Evolutionary conservation across 1,140 invertebrate genomes (phyloP).

Genomic region (Drosophila quadrilineata): DNA sequence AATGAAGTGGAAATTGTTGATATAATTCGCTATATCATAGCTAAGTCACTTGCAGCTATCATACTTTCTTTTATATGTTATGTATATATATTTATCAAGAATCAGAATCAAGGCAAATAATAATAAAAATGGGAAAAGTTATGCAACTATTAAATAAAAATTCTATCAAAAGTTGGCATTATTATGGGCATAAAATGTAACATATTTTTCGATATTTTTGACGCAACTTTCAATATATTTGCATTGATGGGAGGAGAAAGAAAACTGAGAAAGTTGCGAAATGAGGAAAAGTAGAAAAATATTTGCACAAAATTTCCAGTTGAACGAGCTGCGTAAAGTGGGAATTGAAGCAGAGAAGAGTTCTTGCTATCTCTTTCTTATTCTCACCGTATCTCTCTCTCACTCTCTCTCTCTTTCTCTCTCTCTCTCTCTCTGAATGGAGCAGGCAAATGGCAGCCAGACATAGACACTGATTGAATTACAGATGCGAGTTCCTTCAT

Average conservation of each 20-base stretch:
- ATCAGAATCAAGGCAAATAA: not conserved
- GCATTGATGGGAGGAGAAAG: slow-evolving; percentile 60
- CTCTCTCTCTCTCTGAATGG: no score
- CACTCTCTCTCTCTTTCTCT: no score
- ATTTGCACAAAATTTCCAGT: slow-evolving; percentile 66
- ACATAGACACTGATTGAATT: slow-evolving; percentile 80
- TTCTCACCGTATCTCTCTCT: no score
- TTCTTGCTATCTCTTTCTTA: slow-evolving; percentile 12
- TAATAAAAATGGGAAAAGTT: not conserved
- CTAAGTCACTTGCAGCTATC: not conserved
- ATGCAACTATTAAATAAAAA: slow-evolving; percentile 35
- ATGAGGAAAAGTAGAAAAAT: slow-evolving; percentile 26
- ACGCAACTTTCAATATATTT: slow-evolving; percentile 70
- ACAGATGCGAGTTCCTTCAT: slow-evolving; percentile 80
- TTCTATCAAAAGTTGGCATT: slow-evolving; percentile 30
- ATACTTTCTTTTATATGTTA: no score
- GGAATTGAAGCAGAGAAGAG: no score
- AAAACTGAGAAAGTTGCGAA: not conserved
- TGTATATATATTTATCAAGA: not conserved
- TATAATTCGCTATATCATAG: not conserved
- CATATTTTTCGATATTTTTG: slow-evolving; percentile 43
- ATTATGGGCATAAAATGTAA: slow-evolving; percentile 58
- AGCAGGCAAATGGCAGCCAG: slow-evolving; percentile 63
- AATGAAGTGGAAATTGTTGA: no score
- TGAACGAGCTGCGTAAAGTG: slow-evolving; percentile 67